These are phyloP conservation scores for Cantharis flavilabris DNA, from an alignment of 2,888 invertebrate species.

Conservation along the genomic window DNA sequence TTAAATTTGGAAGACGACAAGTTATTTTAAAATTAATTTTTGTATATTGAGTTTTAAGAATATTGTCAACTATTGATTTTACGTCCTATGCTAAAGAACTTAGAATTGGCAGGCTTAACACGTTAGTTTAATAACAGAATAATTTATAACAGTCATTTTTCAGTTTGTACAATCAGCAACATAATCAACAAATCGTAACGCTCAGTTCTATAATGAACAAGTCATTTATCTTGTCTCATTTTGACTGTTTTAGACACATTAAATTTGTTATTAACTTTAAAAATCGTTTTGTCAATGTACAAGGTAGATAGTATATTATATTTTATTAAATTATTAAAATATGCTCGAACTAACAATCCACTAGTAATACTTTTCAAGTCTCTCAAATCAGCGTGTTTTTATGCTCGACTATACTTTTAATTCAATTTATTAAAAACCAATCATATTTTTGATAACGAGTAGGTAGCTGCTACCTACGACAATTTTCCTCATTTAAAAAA, in stretches of 20 bases:
- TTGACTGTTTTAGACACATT: background rate
- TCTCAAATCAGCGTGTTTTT: background rate
- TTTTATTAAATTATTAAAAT: background rate
- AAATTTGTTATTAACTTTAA: background rate
- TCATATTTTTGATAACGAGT: background rate
- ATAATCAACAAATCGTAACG: background rate
- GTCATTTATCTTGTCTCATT: conserved; percentile 1
- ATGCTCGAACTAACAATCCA: background rate
- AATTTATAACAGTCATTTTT: background rate
- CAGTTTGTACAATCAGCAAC: background rate
- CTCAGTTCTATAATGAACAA: background rate
- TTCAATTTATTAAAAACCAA: background rate
- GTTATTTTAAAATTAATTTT: background rate
- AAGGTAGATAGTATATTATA: too few relatives aligned
- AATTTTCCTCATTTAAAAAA: background rate
- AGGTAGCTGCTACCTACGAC: background rate
- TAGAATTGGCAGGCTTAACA: background rate
- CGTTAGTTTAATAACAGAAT: background rate
- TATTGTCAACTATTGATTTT: background rate
- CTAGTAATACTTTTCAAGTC: background rate
- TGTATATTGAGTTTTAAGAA: background rate
- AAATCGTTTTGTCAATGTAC: conserved; percentile 1
- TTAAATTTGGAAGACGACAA: background rate
- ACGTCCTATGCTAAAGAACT: background rate
- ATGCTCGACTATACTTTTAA: background rate